A percentile compares a stretch with the other conserved stretches of the same genome.
These are phyloP conservation scores for Raja brachyura DNA, from an alignment of 2,113 vertebrate genomes.

Conservation along the genomic window DNA sequence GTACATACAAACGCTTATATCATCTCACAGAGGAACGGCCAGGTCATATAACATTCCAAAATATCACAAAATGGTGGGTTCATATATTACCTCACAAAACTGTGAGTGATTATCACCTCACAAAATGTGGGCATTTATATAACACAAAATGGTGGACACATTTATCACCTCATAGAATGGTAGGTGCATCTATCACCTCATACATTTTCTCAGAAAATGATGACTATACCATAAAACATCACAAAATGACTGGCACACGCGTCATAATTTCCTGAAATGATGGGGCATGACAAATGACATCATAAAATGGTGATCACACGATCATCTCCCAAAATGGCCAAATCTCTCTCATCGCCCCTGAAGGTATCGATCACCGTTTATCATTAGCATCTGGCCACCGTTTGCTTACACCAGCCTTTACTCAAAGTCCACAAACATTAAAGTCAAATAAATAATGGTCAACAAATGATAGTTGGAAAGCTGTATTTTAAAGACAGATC, in stretches of 20 bases:
- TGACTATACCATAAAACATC: too few relatives aligned
- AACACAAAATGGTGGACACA: too few relatives aligned
- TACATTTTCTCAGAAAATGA: too few relatives aligned
- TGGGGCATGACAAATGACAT: too few relatives aligned
- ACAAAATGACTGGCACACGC: too few relatives aligned
- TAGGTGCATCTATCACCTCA: neutral
- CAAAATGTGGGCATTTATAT: too few relatives aligned
- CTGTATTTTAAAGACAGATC: neutral
- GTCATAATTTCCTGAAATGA: too few relatives aligned
- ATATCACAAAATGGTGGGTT: neutral
- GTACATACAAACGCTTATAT: neutral
- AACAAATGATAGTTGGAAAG: neutral
- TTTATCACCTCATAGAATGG: too few relatives aligned
- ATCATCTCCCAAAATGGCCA: neutral
- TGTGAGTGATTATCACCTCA: neutral
- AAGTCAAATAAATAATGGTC: neutral
- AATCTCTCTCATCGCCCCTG: neutral
- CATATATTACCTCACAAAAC: neutral
- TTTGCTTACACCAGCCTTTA: neutral
- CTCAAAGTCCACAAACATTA: too few relatives aligned
- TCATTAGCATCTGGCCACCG: neutral
- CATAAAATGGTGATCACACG: neutral
- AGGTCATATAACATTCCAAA: too few relatives aligned
- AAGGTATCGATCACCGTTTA: neutral
- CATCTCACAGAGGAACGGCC: too few relatives aligned